Evolutionary conservation across 2,797 vertebrate genomes (phyloP), one percentile per base, ranked within the genome.

Genomic region (Leucoraja ocellata): DNA sequence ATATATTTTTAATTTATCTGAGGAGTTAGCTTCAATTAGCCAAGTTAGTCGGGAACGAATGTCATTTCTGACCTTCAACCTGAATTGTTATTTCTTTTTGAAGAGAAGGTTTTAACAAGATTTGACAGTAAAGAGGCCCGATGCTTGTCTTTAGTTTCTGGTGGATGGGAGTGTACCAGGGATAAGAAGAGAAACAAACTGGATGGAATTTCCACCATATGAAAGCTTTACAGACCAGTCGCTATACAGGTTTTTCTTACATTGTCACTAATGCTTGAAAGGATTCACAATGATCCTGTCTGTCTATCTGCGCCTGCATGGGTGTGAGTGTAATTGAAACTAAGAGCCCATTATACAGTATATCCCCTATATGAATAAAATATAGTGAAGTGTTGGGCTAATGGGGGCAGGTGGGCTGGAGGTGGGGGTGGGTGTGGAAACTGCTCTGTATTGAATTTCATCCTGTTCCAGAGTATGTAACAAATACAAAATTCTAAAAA

Each of bases 11-110:
- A 14, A 96, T 95, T 46, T 32, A 65, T 16, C 96, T 96, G 93
- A 18, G 79, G 86, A 94, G 93, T 96, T 95, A 94, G 94, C 94
- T 96, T 96, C 96, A 96, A 95, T 96, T 96, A 96, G 95, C 94
- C 94, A 94, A 95, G 95, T 97, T 96, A 95, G 95, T 94, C 93
- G 95, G 95, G 96, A 97, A 96, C 95, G 95, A 95, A 95, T 95
- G 95, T 95, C 94, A 94, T 95, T 94, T n/a, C 93, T 96, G 96
- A 97, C 95, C 95, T 97, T 96, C 95, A 96, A 94, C 94, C 86
- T 91, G 94, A 93, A 94, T 93, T 94, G 94, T 95, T 95, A 94
- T 94, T 94, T 94, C 94, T 86, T 18, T 18, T 6, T 11, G 25
- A 61, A 10, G 95, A 95, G 94, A 95, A 95, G 94, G 39, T 94